These are phyloP conservation scores for Acleris cristana DNA, from an alignment of 2,888 invertebrate species.

Conservation along the genomic window DNA sequence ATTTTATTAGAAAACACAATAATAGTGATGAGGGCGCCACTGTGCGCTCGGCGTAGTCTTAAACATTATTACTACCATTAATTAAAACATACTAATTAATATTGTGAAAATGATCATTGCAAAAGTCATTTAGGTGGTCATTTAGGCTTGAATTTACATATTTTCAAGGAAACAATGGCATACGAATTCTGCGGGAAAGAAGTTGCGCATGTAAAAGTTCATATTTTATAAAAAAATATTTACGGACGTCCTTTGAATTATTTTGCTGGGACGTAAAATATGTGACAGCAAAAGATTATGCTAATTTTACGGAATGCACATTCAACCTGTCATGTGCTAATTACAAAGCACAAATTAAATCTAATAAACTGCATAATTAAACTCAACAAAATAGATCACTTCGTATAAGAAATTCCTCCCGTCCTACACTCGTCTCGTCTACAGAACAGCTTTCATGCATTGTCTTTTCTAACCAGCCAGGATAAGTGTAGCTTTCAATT, in stretches of 20 bases:
- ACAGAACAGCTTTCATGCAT: constrained; percentile 43
- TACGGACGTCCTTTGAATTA: not conserved
- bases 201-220: no score
- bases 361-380: constrained; percentile 29
- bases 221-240: no score
- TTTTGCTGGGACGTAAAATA: not conserved
- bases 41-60: no score
- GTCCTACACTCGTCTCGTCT: constrained; percentile 38
- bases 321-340: constrained; percentile 2
- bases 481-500: constrained; percentile 18
- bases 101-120: no score
- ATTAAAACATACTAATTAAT: no score
- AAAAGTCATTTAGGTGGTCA: no score
- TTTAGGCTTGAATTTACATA: no score
- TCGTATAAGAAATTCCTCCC: constrained; percentile 36
- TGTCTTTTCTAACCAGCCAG: constrained; percentile 40
- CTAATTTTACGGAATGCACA: constrained; percentile 15
- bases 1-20: no score
- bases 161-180: no score
- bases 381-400: constrained; percentile 32
- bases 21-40: no score
- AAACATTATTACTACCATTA: no score
- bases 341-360: constrained; percentile 22
- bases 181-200: no score
- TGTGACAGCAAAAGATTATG: not conserved